These are phyloP conservation scores for Phengaris alcon DNA, from an alignment of 2,888 invertebrate species.

Conservation along the genomic window DNA sequence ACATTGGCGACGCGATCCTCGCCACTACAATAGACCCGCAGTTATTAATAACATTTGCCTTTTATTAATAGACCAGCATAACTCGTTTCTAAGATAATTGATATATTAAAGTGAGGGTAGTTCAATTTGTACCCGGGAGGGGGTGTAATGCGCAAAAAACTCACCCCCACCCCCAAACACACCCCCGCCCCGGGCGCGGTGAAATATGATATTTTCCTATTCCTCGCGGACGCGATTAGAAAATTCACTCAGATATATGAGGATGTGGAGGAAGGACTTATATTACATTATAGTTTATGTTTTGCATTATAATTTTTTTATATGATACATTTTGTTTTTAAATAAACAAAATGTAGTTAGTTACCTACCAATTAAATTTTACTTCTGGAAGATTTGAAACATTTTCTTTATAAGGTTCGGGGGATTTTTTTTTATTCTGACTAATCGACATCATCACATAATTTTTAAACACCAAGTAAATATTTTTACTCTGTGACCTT, in stretches of 20 bases:
- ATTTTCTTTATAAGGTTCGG: too few species aligned
- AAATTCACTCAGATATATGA: slow-evolving; percentile 63
- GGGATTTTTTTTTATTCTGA: too few species aligned
- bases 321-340: too few species aligned
- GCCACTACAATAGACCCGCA: too few species aligned
- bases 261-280: slow-evolving; percentile 13
- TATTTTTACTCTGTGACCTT: too few species aligned
- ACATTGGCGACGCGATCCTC: too few species aligned
- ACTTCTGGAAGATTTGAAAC: too few species aligned
- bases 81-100: slow-evolving; percentile 54
- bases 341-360: too few species aligned
- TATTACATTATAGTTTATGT: slow-evolving; percentile 20
- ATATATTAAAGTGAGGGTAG: slow-evolving; percentile 66
- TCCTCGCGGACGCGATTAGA: slow-evolving; percentile 76
- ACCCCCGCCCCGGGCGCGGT: slow-evolving; percentile 54
- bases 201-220: slow-evolving; percentile 78
- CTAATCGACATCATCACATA: too few species aligned
- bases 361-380: too few species aligned
- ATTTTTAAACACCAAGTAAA: too few species aligned
- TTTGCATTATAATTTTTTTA: slow-evolving; percentile 17
- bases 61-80: neutral
- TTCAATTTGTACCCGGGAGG: slow-evolving; percentile 68
- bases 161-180: slow-evolving; percentile 62
- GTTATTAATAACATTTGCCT: slow-evolving; percentile 3
- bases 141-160: slow-evolving; percentile 79